Percentiles rank a stretch among this genome's conserved stretches.
Evolutionary conservation across 2,113 vertebrate genomes (phyloP).

Genomic region (Urocolius indicus): DNA sequence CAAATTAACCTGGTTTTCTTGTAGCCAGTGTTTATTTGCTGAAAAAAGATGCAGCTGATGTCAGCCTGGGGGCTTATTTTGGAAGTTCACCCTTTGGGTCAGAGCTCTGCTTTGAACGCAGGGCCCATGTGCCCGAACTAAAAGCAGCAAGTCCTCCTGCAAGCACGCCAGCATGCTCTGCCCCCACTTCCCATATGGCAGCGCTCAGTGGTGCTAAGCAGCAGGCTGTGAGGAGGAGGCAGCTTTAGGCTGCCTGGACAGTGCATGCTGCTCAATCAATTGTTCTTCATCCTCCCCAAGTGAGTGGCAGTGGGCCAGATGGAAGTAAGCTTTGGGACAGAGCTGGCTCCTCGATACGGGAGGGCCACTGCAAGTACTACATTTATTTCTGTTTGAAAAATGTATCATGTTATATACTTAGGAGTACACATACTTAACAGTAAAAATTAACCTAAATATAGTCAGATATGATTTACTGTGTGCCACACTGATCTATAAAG

Average conservation of each 20-base stretch:
- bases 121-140: not conserved
- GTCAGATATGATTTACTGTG: not conserved
- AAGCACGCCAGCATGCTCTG: not conserved
- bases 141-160: not conserved
- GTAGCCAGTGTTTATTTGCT: not conserved
- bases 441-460: conserved; percentile 30
- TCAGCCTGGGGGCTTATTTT: not conserved
- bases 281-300: not conserved
- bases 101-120: not conserved
- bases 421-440: not conserved
- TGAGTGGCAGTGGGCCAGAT: not conserved
- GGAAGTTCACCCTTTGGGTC: not conserved
- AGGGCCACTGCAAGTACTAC: not conserved
- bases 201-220: not conserved
- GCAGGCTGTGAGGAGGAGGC: conserved; percentile 42
- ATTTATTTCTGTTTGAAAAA: not conserved
- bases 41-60: not conserved
- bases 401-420: not conserved
- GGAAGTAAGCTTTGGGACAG: not conserved
- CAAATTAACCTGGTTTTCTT: not conserved
- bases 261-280: not conserved
- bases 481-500: not conserved
- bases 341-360: not conserved
- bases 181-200: conserved; percentile 41
- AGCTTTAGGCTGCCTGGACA: conserved; percentile 33